Evolutionary conservation across 1,140 invertebrate species (phyloP).

Genomic region (Drosophila pseudoobscura): DNA sequence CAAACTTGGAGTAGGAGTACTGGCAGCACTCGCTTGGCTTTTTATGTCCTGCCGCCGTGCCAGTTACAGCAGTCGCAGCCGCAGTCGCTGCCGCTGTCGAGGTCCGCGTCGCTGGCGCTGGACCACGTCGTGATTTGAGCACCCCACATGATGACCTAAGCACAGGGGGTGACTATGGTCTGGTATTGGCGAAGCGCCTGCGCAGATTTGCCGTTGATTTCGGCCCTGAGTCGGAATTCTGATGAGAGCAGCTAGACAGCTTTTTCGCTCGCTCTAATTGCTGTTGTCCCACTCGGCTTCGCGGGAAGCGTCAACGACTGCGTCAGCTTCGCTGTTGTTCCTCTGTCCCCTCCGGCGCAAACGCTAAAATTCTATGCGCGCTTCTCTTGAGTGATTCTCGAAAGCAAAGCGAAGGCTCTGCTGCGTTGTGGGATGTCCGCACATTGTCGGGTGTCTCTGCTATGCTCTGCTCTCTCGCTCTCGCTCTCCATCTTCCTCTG

Average conservation of each 20-base stretch:
- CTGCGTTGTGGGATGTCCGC: slow-evolving; percentile 23
- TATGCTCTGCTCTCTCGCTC: too few species aligned
- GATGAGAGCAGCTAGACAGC: slow-evolving; percentile 45
- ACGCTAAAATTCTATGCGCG: slow-evolving; percentile 40
- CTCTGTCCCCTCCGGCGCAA: slow-evolving; percentile 46
- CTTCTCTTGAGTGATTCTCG: slow-evolving; percentile 38
- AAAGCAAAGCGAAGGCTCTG: neutral
- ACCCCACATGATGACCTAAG: slow-evolving; percentile 40
- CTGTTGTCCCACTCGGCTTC: slow-evolving; percentile 42
- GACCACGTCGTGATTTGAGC: slow-evolving; percentile 54
- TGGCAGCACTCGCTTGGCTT: slow-evolving; percentile 60
- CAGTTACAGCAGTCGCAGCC: slow-evolving; percentile 22
- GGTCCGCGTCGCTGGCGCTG: slow-evolving; percentile 50
- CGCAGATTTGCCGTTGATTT: slow-evolving; percentile 30
- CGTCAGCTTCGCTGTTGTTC: slow-evolving; percentile 15
- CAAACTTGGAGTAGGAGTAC: slow-evolving; percentile 77
- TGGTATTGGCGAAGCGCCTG: slow-evolving; percentile 45
- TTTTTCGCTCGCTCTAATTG: slow-evolving; percentile 51
- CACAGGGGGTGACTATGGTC: slow-evolving; percentile 38
- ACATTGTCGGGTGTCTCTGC: slow-evolving; percentile 4
- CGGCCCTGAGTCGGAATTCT: slow-evolving; percentile 18
- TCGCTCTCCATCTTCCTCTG: neutral
- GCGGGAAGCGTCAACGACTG: slow-evolving; percentile 10
- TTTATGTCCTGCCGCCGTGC: slow-evolving; percentile 67
- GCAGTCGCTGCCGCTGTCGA: slow-evolving; percentile 25